phyloP scores from a whole-genome alignment of 1,140 invertebrate species.

The Conus ventricosus region DNA sequence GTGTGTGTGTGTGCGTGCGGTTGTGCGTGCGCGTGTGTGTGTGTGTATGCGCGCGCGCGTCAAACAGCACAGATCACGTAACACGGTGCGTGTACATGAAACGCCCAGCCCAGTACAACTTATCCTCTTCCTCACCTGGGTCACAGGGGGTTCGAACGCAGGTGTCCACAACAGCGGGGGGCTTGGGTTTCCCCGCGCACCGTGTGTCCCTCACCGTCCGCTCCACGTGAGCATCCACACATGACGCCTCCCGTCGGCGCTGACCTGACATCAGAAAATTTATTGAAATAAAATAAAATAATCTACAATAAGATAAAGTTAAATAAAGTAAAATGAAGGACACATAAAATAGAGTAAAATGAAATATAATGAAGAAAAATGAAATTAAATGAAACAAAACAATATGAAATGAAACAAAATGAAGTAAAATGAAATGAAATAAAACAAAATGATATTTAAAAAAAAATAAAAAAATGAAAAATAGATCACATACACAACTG shows the following conservation, averaged over 20 bases:
- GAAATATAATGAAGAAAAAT: neutral
- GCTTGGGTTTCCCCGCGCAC: too few relatives aligned
- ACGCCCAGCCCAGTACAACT: neutral
- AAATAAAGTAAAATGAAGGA: neutral
- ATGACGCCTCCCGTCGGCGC: too few relatives aligned
- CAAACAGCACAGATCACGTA: too few relatives aligned
- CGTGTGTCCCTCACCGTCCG: too few relatives aligned
- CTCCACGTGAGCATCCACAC: too few relatives aligned
- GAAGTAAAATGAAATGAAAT: neutral
- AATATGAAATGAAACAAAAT: neutral
- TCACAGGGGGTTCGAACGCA: neutral
- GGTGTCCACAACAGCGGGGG: neutral
- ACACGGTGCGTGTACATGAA: too few relatives aligned
- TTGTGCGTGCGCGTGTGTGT: too few relatives aligned
- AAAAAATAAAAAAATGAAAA: neutral
- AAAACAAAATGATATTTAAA: neutral
- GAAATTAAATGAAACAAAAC: neutral
- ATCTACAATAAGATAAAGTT: neutral
- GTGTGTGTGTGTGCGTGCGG: too few relatives aligned
- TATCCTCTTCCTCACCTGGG: neutral
- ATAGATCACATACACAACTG: too few relatives aligned
- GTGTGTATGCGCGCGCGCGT: too few relatives aligned
- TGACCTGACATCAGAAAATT: too few relatives aligned
- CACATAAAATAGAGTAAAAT: neutral
- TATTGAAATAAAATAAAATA: too few relatives aligned